Conservation (phyloP, 2,113 vertebrate species). For the Hipposideros armiger region DNA sequence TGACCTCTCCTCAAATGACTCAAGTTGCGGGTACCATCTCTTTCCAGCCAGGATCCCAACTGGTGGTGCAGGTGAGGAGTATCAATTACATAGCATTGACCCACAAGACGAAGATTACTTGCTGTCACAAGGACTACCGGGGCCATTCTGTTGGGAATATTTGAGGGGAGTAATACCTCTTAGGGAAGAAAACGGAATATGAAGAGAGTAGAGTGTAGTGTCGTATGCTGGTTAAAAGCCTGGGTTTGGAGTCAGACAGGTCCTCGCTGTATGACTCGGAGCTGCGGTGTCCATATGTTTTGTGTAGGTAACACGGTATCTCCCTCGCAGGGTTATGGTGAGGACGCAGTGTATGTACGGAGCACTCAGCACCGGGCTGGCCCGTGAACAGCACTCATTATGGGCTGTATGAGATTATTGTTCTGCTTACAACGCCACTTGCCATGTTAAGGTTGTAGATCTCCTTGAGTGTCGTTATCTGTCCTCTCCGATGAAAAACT, state of each 20-base stretch:
- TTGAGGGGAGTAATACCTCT: background rate
- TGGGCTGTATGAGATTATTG: fast-evolving
- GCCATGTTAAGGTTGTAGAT: too few species aligned
- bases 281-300: background rate
- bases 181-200: fast-evolving
- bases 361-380: background rate
- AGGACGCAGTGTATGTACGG: background rate
- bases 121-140: fast-evolving
- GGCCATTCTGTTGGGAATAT: background rate
- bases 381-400: background rate
- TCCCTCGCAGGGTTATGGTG: fast-evolving
- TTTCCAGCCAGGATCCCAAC: background rate
- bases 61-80: background rate
- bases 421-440: background rate
- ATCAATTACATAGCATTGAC: fast-evolving
- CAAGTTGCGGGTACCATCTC: background rate
- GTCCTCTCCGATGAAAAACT: too few species aligned
- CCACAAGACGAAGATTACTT: background rate
- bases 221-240: fast-evolving
- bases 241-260: too few species aligned
- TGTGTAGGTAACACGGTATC: fast-evolving
- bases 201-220: fast-evolving
- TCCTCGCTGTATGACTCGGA: background rate
- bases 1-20: background rate
- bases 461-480: background rate